These are phyloP conservation scores for Drepana falcataria DNA, from an alignment of 2,888 invertebrate genomes.

Conservation along the genomic window DNA sequence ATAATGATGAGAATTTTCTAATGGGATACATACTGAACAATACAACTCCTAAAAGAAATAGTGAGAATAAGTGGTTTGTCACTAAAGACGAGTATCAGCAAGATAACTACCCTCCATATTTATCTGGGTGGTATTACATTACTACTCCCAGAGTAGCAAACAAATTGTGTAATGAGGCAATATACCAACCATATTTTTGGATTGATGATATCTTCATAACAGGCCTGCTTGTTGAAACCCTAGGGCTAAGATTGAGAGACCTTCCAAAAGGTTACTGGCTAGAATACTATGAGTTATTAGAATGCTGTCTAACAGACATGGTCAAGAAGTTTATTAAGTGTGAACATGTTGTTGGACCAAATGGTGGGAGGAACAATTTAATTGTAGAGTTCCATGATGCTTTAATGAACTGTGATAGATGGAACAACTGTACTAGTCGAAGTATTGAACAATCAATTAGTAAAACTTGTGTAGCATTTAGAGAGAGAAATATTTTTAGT, in stretches of 20 bases:
- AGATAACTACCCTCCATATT: slow-evolving; percentile 83
- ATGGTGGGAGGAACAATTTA: slow-evolving; percentile 85
- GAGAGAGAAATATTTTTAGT: slow-evolving; percentile 53
- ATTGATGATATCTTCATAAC: slow-evolving; percentile 94
- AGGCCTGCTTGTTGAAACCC: slow-evolving; percentile 83
- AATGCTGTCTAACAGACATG: slow-evolving; percentile 85
- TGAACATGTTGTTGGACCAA: slow-evolving; percentile 85
- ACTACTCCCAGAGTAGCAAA: slow-evolving; percentile 82
- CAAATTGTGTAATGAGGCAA: slow-evolving; percentile 75
- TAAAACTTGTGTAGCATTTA: slow-evolving; percentile 77
- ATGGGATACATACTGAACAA: slow-evolving; percentile 83
- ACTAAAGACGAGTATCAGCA: slow-evolving; percentile 80
- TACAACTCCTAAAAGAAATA: slow-evolving; percentile 81
- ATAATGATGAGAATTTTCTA: slow-evolving; percentile 43
- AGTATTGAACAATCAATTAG: slow-evolving; percentile 66
- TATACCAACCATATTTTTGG: slow-evolving; percentile 87
- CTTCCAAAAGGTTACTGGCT: slow-evolving; percentile 81
- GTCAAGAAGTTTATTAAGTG: slow-evolving; percentile 78
- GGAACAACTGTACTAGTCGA: slow-evolving; percentile 72
- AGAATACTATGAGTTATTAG: slow-evolving; percentile 83
- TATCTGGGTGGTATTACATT: slow-evolving; percentile 92
- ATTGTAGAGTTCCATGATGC: slow-evolving; percentile 82
- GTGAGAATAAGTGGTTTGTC: slow-evolving; percentile 89
- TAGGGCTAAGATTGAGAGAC: slow-evolving; percentile 77
- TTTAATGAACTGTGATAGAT: slow-evolving; percentile 76